Conservation (phyloP, 1,140 invertebrate species). For the Drosophila sproati region DNA sequence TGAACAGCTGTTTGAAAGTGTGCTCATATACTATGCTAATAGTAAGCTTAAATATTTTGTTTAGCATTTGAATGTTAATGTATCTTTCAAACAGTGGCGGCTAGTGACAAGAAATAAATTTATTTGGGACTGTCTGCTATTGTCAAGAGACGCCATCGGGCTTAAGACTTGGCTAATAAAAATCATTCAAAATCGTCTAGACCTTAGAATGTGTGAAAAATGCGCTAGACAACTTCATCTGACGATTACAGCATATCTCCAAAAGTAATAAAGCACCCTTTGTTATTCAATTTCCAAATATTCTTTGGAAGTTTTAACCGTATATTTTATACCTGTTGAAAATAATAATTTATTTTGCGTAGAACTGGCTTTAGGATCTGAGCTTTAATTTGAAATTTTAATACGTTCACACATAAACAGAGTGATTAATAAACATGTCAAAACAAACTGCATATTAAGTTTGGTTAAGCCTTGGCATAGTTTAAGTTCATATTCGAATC, state of each 20-base stretch:
- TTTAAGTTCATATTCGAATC: background rate
- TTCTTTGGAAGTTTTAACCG: background rate
- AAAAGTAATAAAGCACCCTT: background rate
- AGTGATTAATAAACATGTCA: conserved; percentile 1
- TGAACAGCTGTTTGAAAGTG: conserved; percentile 22
- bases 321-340: background rate
- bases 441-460: conserved; percentile 9
- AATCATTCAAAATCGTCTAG: conserved; percentile 59
- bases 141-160: conserved; percentile 40
- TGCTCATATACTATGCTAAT: conserved; percentile 50
- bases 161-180: conserved; percentile 60
- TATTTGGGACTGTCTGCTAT: conserved; percentile 47
- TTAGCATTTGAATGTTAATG: conserved; percentile 63
- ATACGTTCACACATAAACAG: background rate
- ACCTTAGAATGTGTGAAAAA: conserved; percentile 20
- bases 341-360: background rate
- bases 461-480: conserved; percentile 21
- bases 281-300: background rate
- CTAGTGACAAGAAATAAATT: conserved; percentile 55
- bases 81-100: conserved; percentile 47
- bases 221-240: conserved; percentile 7
- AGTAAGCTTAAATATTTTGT: conserved; percentile 51
- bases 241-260: background rate
- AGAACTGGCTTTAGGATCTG: background rate
- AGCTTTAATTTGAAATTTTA: conserved; percentile 9